Evolutionary conservation across 2,797 vertebrate genomes (phyloP).

Genomic region (Syncerus caffer): DNA sequence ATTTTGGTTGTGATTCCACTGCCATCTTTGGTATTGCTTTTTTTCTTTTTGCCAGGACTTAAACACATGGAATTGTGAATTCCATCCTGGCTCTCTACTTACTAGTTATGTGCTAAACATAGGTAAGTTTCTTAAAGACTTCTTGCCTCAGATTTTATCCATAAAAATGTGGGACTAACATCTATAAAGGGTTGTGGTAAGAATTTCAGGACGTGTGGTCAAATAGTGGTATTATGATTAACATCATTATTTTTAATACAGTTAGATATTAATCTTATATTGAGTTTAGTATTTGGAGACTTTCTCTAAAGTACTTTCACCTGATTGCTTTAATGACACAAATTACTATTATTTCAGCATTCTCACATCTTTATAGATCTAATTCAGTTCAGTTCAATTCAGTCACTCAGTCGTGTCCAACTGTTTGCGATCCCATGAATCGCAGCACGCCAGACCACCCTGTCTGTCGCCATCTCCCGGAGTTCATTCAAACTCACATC

Average conservation of each 20-base stretch:
- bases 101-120: neutral
- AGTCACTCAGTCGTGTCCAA: too few species aligned
- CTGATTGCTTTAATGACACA: neutral
- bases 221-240: neutral
- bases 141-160: neutral
- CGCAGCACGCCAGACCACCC: too few species aligned
- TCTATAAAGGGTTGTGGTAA: neutral
- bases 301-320: neutral
- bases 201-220: neutral
- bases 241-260: neutral
- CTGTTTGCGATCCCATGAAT: too few species aligned
- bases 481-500: too few species aligned
- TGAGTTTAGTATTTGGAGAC: neutral
- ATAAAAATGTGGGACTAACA: neutral
- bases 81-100: neutral
- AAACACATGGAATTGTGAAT: neutral
- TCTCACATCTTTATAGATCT: neutral
- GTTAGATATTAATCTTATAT: neutral
- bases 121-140: neutral
- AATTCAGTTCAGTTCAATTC: neutral
- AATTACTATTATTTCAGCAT: neutral
- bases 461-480: too few species aligned
- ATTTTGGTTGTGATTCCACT: neutral
- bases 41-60: neutral
- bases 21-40: neutral